phyloP scores from a whole-genome alignment of 2,113 vertebrate genomes.

The Verasper variegatus region DNA sequence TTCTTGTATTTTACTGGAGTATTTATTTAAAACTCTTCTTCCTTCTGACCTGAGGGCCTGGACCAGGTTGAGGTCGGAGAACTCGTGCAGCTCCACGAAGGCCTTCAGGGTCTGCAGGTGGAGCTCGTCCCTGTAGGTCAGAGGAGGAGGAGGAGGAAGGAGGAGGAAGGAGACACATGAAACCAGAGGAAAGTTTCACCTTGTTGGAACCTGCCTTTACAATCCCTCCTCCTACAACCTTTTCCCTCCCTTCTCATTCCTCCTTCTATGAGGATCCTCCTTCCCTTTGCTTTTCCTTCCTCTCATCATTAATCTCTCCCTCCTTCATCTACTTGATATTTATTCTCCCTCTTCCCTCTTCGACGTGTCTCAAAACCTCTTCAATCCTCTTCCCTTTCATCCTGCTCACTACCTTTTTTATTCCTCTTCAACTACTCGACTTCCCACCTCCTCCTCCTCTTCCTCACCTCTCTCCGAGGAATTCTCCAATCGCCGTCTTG shows the following conservation, averaged over 20 bases:
- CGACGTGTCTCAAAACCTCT: neutral
- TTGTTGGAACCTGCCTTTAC: neutral
- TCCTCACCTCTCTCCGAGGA: constrained; percentile 90
- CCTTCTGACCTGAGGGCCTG: constrained; percentile 90
- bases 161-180: constrained; percentile 2
- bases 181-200: neutral
- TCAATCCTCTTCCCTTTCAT: too few species aligned
- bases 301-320: too few species aligned
- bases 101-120: constrained; percentile 92
- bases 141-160: neutral
- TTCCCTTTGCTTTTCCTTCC: neutral
- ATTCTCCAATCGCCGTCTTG: constrained; percentile 95
- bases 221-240: too few species aligned
- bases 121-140: constrained; percentile 83
- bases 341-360: neutral
- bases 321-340: too few species aligned
- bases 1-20: too few species aligned
- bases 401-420: neutral
- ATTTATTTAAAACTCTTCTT: too few species aligned
- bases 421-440: neutral
- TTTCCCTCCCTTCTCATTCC: too few species aligned
- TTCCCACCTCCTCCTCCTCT: too few species aligned
- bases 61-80: constrained; percentile 93
- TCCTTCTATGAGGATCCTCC: neutral
- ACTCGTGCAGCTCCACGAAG: constrained; percentile 94